Evolutionary conservation across 2,797 vertebrate genomes (phyloP).

Genomic region (Eidolon dupreanum): DNA sequence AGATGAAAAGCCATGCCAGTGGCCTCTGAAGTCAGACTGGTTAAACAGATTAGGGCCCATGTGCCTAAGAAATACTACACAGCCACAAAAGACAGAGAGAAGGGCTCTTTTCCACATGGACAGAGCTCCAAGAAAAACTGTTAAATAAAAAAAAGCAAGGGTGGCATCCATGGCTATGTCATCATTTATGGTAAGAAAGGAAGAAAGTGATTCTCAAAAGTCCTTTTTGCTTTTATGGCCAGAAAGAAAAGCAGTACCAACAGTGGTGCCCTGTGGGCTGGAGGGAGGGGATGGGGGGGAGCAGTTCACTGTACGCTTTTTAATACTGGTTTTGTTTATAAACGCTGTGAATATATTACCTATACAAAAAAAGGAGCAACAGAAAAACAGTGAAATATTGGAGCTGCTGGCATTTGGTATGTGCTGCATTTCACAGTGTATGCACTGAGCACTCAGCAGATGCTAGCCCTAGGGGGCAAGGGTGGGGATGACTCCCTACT

Average conservation of each 20-base stretch:
- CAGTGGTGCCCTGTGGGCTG: fast-evolving
- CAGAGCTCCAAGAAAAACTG: neutral
- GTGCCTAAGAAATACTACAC: no score
- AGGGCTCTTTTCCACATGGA: neutral
- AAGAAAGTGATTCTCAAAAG: neutral
- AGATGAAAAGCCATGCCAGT: neutral
- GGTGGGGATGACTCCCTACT: neutral
- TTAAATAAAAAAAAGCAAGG: neutral
- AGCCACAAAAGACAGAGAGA: fast-evolving
- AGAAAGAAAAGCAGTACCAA: neutral
- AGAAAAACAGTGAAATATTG: neutral
- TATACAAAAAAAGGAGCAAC: neutral
- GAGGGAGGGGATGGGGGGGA: neutral
- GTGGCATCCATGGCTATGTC: no score
- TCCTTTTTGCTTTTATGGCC: neutral
- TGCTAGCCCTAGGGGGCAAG: neutral
- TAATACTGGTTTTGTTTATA: neutral
- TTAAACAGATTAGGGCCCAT: neutral
- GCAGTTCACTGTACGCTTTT: fast-evolving
- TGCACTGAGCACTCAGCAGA: neutral
- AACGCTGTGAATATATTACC: neutral
- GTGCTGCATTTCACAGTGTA: neutral
- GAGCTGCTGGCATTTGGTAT: neutral
- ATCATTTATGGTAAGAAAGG: neutral
- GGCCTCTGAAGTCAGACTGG: neutral